These are phyloP conservation scores for Hippopotamus amphibius DNA, from an alignment of 2,113 vertebrate genomes.

Conservation along the genomic window DNA sequence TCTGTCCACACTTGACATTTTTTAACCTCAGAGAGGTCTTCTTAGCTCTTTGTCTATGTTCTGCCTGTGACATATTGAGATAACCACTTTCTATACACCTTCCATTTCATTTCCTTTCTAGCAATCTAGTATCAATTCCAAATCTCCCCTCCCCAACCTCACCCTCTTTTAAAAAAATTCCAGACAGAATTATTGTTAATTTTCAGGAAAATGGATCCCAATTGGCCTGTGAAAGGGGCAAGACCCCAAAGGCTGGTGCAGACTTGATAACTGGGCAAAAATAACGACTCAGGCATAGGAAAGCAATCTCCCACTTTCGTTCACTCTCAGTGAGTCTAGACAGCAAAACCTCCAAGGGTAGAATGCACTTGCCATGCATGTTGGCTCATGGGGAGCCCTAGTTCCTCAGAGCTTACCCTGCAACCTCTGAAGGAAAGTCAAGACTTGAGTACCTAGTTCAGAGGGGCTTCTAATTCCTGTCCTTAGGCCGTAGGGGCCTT, in stretches of 20 bases:
- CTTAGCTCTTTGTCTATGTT: fast-evolving
- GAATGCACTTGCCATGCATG: fast-evolving
- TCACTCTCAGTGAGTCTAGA: fast-evolving
- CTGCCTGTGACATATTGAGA: not conserved
- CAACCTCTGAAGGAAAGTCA: not conserved
- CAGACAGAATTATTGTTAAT: not conserved
- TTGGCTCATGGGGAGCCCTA: fast-evolving
- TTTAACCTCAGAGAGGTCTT: not conserved
- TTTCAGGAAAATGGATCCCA: not conserved
- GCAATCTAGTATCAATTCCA: not conserved
- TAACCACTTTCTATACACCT: not conserved
- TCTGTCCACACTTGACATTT: not conserved
- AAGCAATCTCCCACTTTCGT: not conserved
- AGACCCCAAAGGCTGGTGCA: fast-evolving
- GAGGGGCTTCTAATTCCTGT: too few species aligned
- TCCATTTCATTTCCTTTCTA: not conserved
- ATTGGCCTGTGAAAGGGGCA: not conserved
- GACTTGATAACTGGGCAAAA: too few species aligned
- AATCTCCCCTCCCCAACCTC: not conserved
- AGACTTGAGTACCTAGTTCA: fast-evolving
- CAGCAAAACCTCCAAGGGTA: fast-evolving
- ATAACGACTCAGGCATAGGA: fast-evolving
- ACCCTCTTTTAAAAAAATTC: not conserved
- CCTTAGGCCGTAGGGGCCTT: fast-evolving
- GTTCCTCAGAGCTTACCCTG: not conserved